Evolutionary conservation across 2,888 invertebrate genomes (phyloP), one percentile per base, ranked within the genome.

Genomic region (Liopterus haemorrhoidalis): DNA sequence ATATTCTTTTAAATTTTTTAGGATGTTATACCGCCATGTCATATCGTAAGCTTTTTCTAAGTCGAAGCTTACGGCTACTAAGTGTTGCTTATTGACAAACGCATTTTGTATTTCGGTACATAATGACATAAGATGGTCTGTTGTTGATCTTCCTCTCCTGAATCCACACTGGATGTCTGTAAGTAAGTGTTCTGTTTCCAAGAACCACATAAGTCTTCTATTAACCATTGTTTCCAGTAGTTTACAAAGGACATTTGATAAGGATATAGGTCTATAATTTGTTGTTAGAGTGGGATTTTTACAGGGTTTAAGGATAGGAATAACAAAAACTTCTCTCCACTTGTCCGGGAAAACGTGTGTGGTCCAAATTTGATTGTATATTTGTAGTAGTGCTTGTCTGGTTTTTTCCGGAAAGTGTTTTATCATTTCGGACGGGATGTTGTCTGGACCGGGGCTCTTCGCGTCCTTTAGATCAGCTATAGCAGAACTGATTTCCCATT

Each of bases 171-270:
- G 36, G 1, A 11, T 6, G 1, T 12, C 15, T 9, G 24, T 14
- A 6, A 41, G 6, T 5, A 22, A n/a, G 2, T 19, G 8, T 0
- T 22, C 18, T 1, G 16, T 8, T 22, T 41, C 41, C 3, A 28
- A 5, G 28, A 20, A 30, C 25, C 19, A 36, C 4, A 15, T 14
- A 3, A 46, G 30, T 21, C 41, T 18, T n/a, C 19, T n/a, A 14
- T 22, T 36, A 4, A 46, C 14, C 21, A 46, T 41, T 15, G 12
- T 35, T 14, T 46, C 41, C n/a, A 39, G 22, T 3, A 36, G n/a
- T 11, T 41, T 36, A 4, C 31, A n/a, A n/a, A 36, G 11, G 5
- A 25, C 22, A 21, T 25, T 20, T 1, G 46, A 20, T 2, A 46
- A 4, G 1, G 46, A 33, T 2, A 46, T 35, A 1, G 46, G 46